Evolutionary conservation across 2,888 invertebrate species (phyloP).

Genomic region (Sinohyriopsis cumingii): DNA sequence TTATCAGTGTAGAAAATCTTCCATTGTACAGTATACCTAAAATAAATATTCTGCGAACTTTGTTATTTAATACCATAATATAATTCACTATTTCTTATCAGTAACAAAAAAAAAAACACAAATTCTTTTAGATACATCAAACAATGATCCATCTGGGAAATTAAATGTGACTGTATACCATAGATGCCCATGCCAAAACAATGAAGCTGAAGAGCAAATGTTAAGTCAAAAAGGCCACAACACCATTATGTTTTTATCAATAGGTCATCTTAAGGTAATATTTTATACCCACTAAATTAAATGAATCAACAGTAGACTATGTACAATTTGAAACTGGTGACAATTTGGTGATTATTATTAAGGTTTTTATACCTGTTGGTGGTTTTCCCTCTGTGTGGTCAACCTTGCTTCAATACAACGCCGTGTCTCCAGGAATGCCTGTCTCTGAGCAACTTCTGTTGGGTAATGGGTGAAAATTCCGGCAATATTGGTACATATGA

Average conservation of each 20-base stretch:
- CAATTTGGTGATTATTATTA: neutral
- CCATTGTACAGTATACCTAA: neutral
- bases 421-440: constrained; percentile 94
- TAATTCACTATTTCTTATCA: too few species aligned
- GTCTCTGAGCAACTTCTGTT: constrained; percentile 89
- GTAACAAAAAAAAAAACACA: too few species aligned
- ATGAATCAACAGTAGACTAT: too few species aligned
- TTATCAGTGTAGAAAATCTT: neutral
- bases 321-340: neutral
- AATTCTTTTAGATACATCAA: too few species aligned
- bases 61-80: too few species aligned
- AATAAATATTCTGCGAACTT: too few species aligned
- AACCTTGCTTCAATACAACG: constrained; percentile 93
- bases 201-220: too few species aligned
- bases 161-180: too few species aligned
- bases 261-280: neutral
- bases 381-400: constrained; percentile 92
- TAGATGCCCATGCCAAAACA: too few species aligned
- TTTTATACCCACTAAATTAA: neutral
- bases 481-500: constrained; percentile 85
- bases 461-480: constrained; percentile 94
- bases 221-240: too few species aligned
- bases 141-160: too few species aligned
- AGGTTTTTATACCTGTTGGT: constrained; percentile 85
- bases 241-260: too few species aligned